Percentiles rank a stretch among this genome's conserved stretches.
Evolutionary conservation across 2,797 vertebrate genomes (phyloP).

Genomic region (Netta rufina): DNA sequence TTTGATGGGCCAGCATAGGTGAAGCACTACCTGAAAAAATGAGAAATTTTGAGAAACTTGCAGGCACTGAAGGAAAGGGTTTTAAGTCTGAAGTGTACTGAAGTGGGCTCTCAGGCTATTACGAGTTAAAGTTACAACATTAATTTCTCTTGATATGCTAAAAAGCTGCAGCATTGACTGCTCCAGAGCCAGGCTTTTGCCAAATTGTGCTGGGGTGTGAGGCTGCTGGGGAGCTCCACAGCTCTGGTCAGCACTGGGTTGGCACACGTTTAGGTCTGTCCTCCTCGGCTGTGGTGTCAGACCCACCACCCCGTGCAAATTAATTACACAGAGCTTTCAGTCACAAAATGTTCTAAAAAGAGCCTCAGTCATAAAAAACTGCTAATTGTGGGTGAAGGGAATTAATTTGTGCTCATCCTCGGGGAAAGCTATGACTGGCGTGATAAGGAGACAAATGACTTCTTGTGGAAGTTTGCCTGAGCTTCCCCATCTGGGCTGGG

Average conservation of each 20-base stretch:
- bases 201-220: background rate
- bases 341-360: background rate
- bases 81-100: background rate
- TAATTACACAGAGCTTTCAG: conserved; percentile 40
- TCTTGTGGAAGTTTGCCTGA: background rate
- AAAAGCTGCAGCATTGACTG: background rate
- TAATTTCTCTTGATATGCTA: background rate
- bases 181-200: accelerated
- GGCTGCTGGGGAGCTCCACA: background rate
- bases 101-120: background rate
- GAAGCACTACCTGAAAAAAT: background rate
- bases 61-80: background rate
- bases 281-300: background rate
- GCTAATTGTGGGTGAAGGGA: background rate
- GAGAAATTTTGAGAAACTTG: background rate
- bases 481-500: background rate
- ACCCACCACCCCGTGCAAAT: conserved; percentile 36
- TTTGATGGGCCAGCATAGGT: background rate
- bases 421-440: background rate
- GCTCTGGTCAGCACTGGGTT: accelerated
- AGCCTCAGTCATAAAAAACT: conserved; percentile 32
- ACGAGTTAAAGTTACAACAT: background rate
- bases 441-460: background rate
- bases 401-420: background rate
- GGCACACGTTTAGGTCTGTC: background rate